Base-by-base conservation (phyloP, 2,888 invertebrate species). In the Drosophila parthenogenetica region DNA sequence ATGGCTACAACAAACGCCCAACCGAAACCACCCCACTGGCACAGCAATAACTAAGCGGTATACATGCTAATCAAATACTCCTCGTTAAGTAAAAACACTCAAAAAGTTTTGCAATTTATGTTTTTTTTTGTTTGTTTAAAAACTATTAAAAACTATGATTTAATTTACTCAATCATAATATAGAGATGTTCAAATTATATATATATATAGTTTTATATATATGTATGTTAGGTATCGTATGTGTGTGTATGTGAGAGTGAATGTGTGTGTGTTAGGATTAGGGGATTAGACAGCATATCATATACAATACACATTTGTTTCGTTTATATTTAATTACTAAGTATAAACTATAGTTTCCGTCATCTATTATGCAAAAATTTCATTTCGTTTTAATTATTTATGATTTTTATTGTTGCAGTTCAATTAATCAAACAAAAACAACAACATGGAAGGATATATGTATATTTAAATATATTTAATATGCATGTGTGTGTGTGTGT, bases 91-190 rank as follows among this genome's bases (percentile, higher is more conserved):
- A 68, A 81, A 64, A 64, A 80, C 71, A 65, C 70, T 19, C 43
- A 51, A 14, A 37, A 50, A 39, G 43, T 65, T 77, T 70, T 78
- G 77, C 75, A 79, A 69, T 78, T 76, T 72, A 58, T 77, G 72
- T 71, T 69, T 84, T 78, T 35, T 35, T 35, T 13, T 35, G 3
- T 84, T 78, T 81, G 84, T 90, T 90, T 90, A 90, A 90, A 90
- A 90, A 90, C 90, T 90, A 90, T 90, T 90, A 90, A 90, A 90
- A 90, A 90, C 89, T 90, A 90, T 89, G 79, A 84, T 90, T 89
- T 89, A 90, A 88, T 90, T 90, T 89, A 81, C 89, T 89, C 79
- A 82, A 82, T 82, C 83, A 84, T 87, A 83, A 88, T 90, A 89
- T 89, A 87, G 82, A 79, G 82, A 73, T 81, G 79, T 75, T 79